Evolutionary conservation across 2,888 invertebrate species (phyloP).

Genomic region (Xylocampa areola): DNA sequence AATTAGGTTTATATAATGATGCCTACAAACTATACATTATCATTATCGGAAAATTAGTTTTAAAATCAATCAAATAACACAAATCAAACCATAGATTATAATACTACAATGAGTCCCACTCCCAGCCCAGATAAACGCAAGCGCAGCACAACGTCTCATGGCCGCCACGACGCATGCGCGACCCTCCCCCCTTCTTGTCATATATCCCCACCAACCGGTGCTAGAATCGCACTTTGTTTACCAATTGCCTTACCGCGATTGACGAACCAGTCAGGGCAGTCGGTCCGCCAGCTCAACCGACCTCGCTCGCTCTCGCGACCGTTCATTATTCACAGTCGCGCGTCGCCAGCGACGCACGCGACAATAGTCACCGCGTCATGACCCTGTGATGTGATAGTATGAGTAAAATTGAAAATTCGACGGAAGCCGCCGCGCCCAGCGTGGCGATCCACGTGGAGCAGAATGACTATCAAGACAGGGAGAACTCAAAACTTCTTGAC

Average conservation of each 20-base stretch:
- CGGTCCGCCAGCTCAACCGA: constrained; percentile 91
- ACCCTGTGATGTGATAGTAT: constrained; percentile 87
- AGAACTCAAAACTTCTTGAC: constrained; percentile 81
- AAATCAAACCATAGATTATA: constrained; percentile 13
- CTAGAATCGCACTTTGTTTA: constrained; percentile 85
- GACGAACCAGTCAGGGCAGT: constrained; percentile 83
- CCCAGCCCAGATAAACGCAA: constrained; percentile 91
- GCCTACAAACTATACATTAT: too few relatives aligned
- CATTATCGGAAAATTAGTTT: constrained; percentile 2
- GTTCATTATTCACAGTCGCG: constrained; percentile 80
- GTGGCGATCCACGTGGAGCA: constrained; percentile 85
- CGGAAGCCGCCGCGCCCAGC: constrained; percentile 83
- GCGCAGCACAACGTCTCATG: constrained; percentile 91
- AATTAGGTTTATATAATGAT: too few relatives aligned
- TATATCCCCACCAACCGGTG: constrained; percentile 75
- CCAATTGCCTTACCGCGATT: constrained; percentile 85
- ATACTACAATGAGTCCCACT: constrained; percentile 32
- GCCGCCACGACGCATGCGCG: constrained; percentile 94
- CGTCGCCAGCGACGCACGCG: constrained; percentile 86
- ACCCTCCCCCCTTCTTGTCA: constrained; percentile 94
- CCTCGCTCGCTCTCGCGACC: constrained; percentile 93
- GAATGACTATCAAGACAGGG: constrained; percentile 79
- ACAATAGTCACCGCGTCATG: constrained; percentile 83
- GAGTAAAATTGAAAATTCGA: constrained; percentile 82
- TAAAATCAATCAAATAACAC: constrained; percentile 10